These are phyloP conservation scores for Flabesymbios commensalis DNA, from an alignment of 2,888 invertebrate species.

Conservation along the genomic window DNA sequence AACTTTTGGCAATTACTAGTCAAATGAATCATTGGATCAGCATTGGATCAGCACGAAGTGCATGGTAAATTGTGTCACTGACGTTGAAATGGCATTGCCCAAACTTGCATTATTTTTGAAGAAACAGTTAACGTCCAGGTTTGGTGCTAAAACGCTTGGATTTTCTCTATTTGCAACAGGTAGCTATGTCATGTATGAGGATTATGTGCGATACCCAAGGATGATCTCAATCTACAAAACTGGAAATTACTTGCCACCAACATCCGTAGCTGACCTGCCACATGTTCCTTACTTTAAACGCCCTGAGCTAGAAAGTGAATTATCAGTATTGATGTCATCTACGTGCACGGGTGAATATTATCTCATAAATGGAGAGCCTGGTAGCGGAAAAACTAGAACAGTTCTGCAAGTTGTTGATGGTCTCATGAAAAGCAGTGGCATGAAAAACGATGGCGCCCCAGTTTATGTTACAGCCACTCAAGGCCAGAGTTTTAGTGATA, in stretches of 20 bases:
- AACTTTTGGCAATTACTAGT: too few species aligned
- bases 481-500: conserved; percentile 31
- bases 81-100: too few species aligned
- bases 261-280: conserved; percentile 24
- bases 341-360: conserved; percentile 30
- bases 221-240: conserved; percentile 24
- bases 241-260: conserved; percentile 32
- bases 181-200: conserved; percentile 30
- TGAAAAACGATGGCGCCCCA: too few species aligned
- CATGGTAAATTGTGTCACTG: too few species aligned
- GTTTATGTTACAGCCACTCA: conserved; percentile 22
- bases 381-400: conserved; percentile 31
- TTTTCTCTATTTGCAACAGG: too few species aligned
- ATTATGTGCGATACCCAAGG: conserved; percentile 16
- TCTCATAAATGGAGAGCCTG: conserved; percentile 29
- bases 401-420: conserved; percentile 24
- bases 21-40: too few species aligned
- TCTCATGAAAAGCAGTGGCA: conserved; percentile 18
- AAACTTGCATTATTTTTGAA: too few species aligned
- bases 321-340: conserved; percentile 10
- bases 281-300: conserved; percentile 18
- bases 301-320: conserved; percentile 8
- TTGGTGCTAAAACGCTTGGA: too few species aligned
- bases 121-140: too few species aligned
- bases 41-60: too few species aligned